Evolutionary conservation across 2,888 invertebrate genomes (phyloP).

Genomic region (Pseudanteris insignis): DNA sequence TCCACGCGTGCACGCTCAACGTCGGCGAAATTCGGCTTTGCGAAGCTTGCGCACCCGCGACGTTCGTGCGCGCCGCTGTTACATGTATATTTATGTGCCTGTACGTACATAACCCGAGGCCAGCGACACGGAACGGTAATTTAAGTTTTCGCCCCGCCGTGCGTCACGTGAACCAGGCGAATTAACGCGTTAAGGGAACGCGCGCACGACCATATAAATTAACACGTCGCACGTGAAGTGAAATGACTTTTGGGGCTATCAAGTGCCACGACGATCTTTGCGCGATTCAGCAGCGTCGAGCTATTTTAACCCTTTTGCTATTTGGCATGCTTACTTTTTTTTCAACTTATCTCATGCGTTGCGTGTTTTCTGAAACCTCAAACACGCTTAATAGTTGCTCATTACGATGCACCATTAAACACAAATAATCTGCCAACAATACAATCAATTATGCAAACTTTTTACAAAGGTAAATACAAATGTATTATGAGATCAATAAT

Average conservation of each 20-base stretch:
- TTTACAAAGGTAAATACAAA: too few relatives aligned
- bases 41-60: slow-evolving; percentile 20
- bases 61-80: too few relatives aligned
- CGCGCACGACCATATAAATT: slow-evolving; percentile 48
- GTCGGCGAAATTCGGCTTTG: slow-evolving; percentile 32
- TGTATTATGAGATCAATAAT: too few relatives aligned
- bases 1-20: too few relatives aligned
- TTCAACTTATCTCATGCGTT: too few relatives aligned
- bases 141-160: slow-evolving; percentile 55
- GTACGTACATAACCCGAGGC: slow-evolving; percentile 46
- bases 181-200: slow-evolving; percentile 56
- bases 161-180: slow-evolving; percentile 55
- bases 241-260: slow-evolving; percentile 42
- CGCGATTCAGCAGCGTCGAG: not conserved
- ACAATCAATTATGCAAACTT: too few relatives aligned
- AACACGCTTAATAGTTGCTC: too few relatives aligned
- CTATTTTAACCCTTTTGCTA: too few relatives aligned
- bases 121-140: slow-evolving; percentile 58
- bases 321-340: too few relatives aligned
- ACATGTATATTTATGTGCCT: slow-evolving; percentile 36
- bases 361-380: too few relatives aligned
- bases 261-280: slow-evolving; percentile 30
- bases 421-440: too few relatives aligned
- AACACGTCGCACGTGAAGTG: slow-evolving; percentile 45
- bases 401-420: too few relatives aligned